Evolutionary conservation across 2,888 invertebrate species (phyloP), one percentile per base, ranked within the genome.

Genomic region (Himalopsyche anomala): DNA sequence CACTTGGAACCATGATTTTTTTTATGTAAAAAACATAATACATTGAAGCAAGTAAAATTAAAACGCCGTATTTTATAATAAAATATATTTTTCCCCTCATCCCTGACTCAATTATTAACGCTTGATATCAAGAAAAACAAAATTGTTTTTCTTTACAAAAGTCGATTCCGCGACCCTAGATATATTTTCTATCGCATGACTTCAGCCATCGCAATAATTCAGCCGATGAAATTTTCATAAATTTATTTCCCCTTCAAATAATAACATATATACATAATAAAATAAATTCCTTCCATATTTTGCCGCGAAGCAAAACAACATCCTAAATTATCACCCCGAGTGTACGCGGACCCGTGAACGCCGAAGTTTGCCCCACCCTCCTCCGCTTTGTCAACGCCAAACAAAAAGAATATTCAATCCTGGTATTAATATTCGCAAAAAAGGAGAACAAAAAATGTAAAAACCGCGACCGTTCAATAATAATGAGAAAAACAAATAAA

Each of bases 401-500:
- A 62, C 62, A 62, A 62, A 62, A 62, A 62, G 62, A 62, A 62
- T 62, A 62, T 62, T 62, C 62, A 62, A 62, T 62, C 62, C 62
- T 28, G 62, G 62, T 62, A 62, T 62, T 62, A 62, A 62, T 62
- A 62, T 62, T 62, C 62, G 19, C 19, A 62, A 62, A 62, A 62
- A 62, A 62, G 8, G 62, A 62, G 62, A 62, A 62, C 62, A 62
- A 62, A 62, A 62, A 62, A 62, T 62, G 62, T 62, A 19, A 62
- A 62, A 62, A 62, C 62, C 62, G 62, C 62, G 62, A 62, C 62
- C 62, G 62, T 81, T 81, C 84, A 84, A 84, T 84, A 84, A 84
- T 84, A 84, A 84, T 84, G 84, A 84, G 81, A 62, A 84, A 62
- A 84, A 84, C 84, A 84, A 40, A 84, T 84, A 84, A 84, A 84